Evolutionary conservation across 2,888 invertebrate genomes (phyloP), one percentile per base, ranked within the genome.

Genomic region (Sepioteuthis lessoniana): DNA sequence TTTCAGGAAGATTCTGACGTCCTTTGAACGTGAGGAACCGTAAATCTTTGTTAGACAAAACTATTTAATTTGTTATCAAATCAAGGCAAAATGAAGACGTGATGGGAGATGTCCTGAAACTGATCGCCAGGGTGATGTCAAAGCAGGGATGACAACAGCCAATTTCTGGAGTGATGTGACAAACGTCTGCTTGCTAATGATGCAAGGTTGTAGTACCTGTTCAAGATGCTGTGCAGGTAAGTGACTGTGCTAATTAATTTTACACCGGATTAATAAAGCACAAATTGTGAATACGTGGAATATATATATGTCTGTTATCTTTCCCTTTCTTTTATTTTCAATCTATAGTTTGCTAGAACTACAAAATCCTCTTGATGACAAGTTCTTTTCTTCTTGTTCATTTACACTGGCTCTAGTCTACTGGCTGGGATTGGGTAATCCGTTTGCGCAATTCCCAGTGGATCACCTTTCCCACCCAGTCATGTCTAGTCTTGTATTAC

Each of bases 121-220:
- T 76, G 76, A n/a, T 76, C 19, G 13, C 76, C 76, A 4, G 76
- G n/a, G 13, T 76, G 76, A 76, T 76, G 76, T 76, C 76, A 76
- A 35, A 35, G n/a, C 35, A 76, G 76, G 76, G 76, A 76, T 76
- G 76, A 76, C 76, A 76, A 76, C 76, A n/a, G 76, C n/a, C 76
- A 76, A n/a, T 76, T 76, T 76, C n/a, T 76, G 76, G 76, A 76
- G 76, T 76, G 76, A 76, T 76, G 76, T 76, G n/a, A 76, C 76
- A 76, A 76, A 76, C 35, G 76, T 76, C 76, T 76, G 76, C 76
- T n/a, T 76, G 76, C 76, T 76, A n/a, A 76, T 76, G 76, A 76
- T 76, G 76, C 76, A 76, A 76, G 76, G 76, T 76, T 76, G 76
- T 76, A 76, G 76, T 13, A 76, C 76, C n/a, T 76, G 76, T 35